These are phyloP conservation scores for Pogonomyrmex barbatus DNA, from an alignment of 1,140 invertebrate species.

Conservation along the genomic window DNA sequence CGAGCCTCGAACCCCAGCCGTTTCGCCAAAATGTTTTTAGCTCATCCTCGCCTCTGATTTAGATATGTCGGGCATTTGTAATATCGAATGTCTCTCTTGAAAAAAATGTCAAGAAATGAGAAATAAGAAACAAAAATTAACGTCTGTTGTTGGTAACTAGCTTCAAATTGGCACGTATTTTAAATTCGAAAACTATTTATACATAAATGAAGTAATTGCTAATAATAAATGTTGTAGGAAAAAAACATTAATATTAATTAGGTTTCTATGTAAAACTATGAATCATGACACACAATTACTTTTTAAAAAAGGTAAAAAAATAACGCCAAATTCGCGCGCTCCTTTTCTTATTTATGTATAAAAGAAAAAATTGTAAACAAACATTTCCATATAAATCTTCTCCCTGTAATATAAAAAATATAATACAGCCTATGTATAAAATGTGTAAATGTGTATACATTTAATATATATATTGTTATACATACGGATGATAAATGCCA, in stretches of 20 bases:
- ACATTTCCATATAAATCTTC: neutral
- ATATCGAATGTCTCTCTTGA: neutral
- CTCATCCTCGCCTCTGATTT: conserved; percentile 29
- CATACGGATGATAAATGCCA: neutral
- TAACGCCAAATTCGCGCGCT: too few species aligned
- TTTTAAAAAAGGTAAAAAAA: too few species aligned
- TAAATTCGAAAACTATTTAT: neutral
- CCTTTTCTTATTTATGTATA: too few species aligned
- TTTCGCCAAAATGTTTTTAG: conserved; percentile 52
- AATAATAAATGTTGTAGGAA: neutral
- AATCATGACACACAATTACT: too few species aligned
- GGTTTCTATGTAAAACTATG: neutral
- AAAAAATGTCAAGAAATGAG: neutral
- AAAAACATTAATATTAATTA: neutral
- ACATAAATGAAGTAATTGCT: neutral
- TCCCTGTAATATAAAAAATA: neutral
- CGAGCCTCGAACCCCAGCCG: conserved; percentile 11
- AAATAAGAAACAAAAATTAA: conserved; percentile 10
- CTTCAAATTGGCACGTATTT: too few species aligned
- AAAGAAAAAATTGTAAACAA: too few species aligned
- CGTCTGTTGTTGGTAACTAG: neutral
- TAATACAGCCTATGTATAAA: neutral
- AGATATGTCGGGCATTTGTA: conserved; percentile 18
- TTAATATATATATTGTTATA: conserved; percentile 1
- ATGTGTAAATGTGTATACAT: conserved; percentile 1